Base-by-base conservation (phyloP, 2,888 invertebrate genomes). In the Campaea margaritaria region DNA sequence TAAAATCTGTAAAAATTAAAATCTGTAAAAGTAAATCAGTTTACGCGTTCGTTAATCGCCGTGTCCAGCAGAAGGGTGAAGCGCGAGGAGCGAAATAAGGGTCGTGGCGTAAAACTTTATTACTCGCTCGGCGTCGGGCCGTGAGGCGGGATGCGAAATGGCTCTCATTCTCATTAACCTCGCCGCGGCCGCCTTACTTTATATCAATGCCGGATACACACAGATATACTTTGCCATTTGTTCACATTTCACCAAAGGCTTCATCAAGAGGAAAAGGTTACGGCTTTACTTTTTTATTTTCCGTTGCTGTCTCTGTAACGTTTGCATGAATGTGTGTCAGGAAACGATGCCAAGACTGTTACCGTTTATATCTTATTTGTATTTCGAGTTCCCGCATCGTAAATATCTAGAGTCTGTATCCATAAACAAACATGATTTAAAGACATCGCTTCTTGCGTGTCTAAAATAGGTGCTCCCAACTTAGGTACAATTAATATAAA, bases 101-200 rank as follows among this genome's bases (percentile, higher is more conserved):
- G 83, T 84, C 79, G 79, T 81, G 79, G 82, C 83, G 82, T 85
- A 85, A 87, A 87, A 87, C 85, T 87, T 87, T 87, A 89, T 88
- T 86, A 85, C 81, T 71, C 75, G 81, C 76, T 80, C 75, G 78
- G 82, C 78, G 79, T 81, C 81, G 78, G 76, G 71, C 81, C 79
- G 76, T 77, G 76, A 79, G 77, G 74, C 79, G 82, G 82, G 83
- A 82, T 82, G 76, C 83, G 81, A 81, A 86, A 86, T 83, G 83
- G 83, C 83, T 81, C 80, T 80, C 84, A 82, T 87, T 86, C 82
- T 87, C 89, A 89, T 89, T 89, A 87, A 86, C 87, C 87, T 82
- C 82, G 80, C 79, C 82, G 74, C 75, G 73, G 75, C 76, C 69
- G 74, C 78, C 77, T 75, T 74, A 74, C 78, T 79, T 79, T 80